A percentile compares a stretch with the other conserved stretches of the same genome.
Conservation (phyloP, 1,140 invertebrate species). For the Bombus sibiricus region DNA sequence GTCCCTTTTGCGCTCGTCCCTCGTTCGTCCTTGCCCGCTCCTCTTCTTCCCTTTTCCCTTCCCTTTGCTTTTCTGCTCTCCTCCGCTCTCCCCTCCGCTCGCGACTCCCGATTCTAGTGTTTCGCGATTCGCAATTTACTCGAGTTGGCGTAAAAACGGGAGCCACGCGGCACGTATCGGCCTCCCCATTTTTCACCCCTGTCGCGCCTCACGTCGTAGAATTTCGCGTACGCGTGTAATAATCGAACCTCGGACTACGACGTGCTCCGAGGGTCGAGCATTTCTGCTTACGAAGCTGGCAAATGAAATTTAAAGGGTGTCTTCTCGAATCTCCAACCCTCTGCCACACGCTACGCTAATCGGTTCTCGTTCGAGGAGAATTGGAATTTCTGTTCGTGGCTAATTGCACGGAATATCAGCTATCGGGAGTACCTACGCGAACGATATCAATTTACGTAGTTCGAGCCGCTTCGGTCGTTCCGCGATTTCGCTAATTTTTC, state of each 20-base stretch:
- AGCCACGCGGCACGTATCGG: slow-evolving; percentile 34
- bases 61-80: not conserved
- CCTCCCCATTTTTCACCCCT: not conserved
- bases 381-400: not conserved
- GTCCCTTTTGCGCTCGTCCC: not conserved
- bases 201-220: not conserved
- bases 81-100: not conserved
- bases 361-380: not conserved
- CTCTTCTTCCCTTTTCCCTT: not conserved
- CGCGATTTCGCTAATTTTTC: no score
- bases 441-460: no score
- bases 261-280: not conserved
- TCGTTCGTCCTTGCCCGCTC: not conserved
- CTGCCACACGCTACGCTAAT: slow-evolving; percentile 9
- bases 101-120: slow-evolving; percentile 23
- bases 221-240: not conserved
- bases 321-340: not conserved
- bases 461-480: no score
- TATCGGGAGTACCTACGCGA: not conserved
- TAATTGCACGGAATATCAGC: slow-evolving; percentile 1
- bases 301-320: slow-evolving; percentile 2
- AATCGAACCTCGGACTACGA: not conserved
- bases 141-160: slow-evolving; percentile 42
- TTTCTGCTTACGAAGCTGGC: slow-evolving; percentile 24
- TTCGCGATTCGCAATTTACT: slow-evolving; percentile 61